phyloP scores from a whole-genome alignment of 2,797 vertebrate species.

The Pampus argenteus region DNA sequence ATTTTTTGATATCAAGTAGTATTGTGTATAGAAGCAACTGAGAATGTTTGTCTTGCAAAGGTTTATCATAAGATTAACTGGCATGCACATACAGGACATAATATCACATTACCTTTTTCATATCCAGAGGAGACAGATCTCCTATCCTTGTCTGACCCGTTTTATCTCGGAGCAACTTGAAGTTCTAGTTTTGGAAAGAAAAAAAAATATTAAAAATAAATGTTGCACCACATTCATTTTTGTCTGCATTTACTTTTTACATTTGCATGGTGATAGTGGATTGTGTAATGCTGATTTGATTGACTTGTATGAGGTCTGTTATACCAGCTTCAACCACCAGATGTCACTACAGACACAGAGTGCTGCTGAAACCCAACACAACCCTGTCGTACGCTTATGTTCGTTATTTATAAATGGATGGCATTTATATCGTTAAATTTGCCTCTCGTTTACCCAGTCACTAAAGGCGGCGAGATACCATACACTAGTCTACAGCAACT shows the following conservation, averaged over 20 bases:
- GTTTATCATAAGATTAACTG: neutral
- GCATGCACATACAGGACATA: neutral
- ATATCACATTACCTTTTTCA: constrained; percentile 88
- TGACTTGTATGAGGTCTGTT: neutral
- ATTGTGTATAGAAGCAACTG: neutral
- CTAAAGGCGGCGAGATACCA: too few relatives aligned
- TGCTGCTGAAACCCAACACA: neutral
- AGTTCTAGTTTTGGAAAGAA: constrained; percentile 88
- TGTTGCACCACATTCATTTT: too few relatives aligned
- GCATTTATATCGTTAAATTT: too few relatives aligned
- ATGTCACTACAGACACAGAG: constrained; percentile 19
- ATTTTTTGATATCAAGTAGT: neutral
- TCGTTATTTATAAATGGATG: too few relatives aligned
- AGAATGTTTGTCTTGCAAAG: neutral
- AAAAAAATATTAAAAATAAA: constrained; percentile 14
- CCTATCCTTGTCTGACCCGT: constrained; percentile 94
- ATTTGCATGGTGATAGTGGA: neutral
- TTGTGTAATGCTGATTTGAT: neutral
- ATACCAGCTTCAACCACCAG: constrained; percentile 49
- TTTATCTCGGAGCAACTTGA: constrained; percentile 92
- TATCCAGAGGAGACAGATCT: constrained; percentile 92
- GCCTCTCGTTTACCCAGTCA: too few relatives aligned
- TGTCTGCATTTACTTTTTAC: neutral
- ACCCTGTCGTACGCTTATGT: neutral
- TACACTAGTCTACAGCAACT: too few relatives aligned